Conservation (phyloP, 1,140 invertebrate species). For the Brachionus angularis region DNA sequence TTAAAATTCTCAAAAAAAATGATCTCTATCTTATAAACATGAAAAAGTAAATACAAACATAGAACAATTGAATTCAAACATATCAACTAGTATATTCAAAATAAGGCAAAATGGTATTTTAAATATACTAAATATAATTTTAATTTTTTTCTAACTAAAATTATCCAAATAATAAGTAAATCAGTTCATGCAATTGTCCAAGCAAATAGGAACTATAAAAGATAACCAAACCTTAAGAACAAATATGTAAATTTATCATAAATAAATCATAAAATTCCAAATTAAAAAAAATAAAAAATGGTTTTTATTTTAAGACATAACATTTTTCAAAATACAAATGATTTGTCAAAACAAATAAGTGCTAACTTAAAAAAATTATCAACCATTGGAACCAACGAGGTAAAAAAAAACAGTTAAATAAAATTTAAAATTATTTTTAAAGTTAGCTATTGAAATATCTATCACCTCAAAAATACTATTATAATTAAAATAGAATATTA, state of each 20-base stretch:
- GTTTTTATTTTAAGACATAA: slow-evolving; percentile 6
- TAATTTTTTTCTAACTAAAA: neutral
- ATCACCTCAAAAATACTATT: no score
- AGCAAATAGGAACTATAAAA: neutral
- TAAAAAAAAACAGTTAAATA: no score
- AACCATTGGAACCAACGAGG: slow-evolving; percentile 5
- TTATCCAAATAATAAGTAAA: neutral
- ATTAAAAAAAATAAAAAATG: neutral
- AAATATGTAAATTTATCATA: slow-evolving; percentile 5
- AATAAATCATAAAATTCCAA: no score
- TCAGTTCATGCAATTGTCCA: neutral
- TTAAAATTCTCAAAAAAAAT: no score
- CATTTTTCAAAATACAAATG: slow-evolving; percentile 34
- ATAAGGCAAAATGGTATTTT: neutral
- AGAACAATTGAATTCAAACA: neutral
- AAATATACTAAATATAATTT: neutral
- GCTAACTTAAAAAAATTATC: slow-evolving; percentile 5
- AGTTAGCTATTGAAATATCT: neutral
- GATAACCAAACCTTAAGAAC: neutral
- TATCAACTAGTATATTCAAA: neutral
- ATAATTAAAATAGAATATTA: neutral
- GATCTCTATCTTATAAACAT: no score
- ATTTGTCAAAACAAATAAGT: neutral
- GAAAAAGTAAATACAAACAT: no score
- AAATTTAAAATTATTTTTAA: neutral